Evolutionary conservation across 2,797 vertebrate genomes (phyloP).

Genomic region (Hoplostethus atlanticus): DNA sequence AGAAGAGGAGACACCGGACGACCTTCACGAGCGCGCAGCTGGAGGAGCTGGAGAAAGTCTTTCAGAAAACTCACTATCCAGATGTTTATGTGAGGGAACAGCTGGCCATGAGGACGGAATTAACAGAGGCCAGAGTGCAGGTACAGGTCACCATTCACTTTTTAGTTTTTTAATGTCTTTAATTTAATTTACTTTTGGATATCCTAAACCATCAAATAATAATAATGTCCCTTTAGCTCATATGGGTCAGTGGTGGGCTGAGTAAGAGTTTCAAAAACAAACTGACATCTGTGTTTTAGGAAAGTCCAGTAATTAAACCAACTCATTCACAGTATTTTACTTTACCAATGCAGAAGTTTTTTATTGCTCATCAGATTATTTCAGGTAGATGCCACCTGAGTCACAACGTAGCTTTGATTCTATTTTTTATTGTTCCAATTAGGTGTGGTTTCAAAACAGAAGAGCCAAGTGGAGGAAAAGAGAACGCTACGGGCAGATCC

Average conservation of each 20-base stretch:
- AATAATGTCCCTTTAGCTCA: too few relatives aligned
- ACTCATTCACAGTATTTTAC: too few relatives aligned
- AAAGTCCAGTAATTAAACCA: too few relatives aligned
- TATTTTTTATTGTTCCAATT: background rate
- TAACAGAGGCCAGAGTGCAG: conserved; percentile 98
- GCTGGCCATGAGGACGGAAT: conserved; percentile 96
- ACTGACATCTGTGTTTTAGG: too few relatives aligned
- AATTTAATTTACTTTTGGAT: background rate
- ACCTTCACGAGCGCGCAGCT: conserved; percentile 98
- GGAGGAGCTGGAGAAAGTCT: conserved; percentile 98
- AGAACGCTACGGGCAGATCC: conserved; percentile 98
- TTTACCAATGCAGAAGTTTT: background rate
- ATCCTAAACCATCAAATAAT: too few relatives aligned
- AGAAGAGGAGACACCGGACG: conserved; percentile 96
- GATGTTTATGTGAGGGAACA: conserved; percentile 98
- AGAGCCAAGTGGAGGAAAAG: conserved; percentile 99
- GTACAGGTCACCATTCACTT: conserved; percentile 72
- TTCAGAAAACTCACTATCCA: conserved; percentile 99
- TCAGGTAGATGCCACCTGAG: background rate
- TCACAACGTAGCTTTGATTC: background rate
- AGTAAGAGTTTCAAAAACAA: background rate
- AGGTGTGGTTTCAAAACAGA: conserved; percentile 99
- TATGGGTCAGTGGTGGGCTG: too few relatives aligned
- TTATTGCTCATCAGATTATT: background rate
- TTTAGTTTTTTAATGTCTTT: background rate